Base-by-base conservation (phyloP, 2,113 vertebrate species). In the Pygoscelis adeliae region DNA sequence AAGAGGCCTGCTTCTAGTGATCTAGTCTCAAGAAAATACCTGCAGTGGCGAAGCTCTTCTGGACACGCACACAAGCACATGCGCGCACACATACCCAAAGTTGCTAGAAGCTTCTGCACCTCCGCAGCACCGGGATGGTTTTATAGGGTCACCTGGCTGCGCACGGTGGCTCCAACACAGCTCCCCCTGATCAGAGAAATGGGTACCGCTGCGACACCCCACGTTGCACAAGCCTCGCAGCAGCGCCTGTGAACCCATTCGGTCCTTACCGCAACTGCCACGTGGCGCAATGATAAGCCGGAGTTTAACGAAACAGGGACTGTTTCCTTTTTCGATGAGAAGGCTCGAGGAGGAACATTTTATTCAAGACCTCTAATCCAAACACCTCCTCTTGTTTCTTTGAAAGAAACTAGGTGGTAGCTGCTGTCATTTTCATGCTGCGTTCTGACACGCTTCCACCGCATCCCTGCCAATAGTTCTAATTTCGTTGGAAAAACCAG, bases 61-160 rank as follows among this genome's bases (percentile, higher is more conserved):
- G 26, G 29, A 49, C 15, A 30, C 0, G 0, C 62, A 52, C 18
- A 46, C 38, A 32, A 50, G 53, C 42, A 47, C 0, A 0, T 1
- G 1, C 1, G 2, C 12, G 20, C 8, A 15, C 8, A 5, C 0
- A 0, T 21, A 58, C 20, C n/a, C 20, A 0, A 29, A 58, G 69
- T 2, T 13, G 10, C 47, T 34, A 32, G 0, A 0, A 67, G 56
- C 80, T 86, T 49, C 85, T 72, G 52, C 52, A 29, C 78, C 72
- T 59, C 16, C 38, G 20, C 20, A 30, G 62, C 44, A 25, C 30
- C 7, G 0, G 20, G 15, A 55, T 13, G 30, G 13, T 26, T 78
- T 71, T 34, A 32, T 1, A 66, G 20, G 46, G 30, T 59, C 11
- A 0, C 8, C 19, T 10, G 40, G n/a, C 26, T 61, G 21, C 3